Evolutionary conservation across 1,140 invertebrate genomes (phyloP).

Genomic region (Uloborus diversus): DNA sequence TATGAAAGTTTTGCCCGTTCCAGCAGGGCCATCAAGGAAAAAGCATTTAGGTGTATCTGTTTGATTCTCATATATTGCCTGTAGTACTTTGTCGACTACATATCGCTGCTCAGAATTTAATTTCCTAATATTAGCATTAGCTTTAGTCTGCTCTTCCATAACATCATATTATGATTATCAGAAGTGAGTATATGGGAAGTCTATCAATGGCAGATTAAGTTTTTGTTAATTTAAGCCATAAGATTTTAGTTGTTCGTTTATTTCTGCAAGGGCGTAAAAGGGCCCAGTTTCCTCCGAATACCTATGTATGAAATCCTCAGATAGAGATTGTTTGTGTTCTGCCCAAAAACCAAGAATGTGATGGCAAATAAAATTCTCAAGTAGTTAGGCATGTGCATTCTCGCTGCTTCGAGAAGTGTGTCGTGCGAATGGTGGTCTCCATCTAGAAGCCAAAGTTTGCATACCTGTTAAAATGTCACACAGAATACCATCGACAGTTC

Average conservation of each 20-base stretch:
- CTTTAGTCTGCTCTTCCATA: slow-evolving; percentile 4
- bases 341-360: not conserved
- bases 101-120: not conserved
- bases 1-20: no score
- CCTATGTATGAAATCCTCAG: not conserved
- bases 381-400: no score
- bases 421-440: no score
- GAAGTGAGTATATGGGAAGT: not conserved
- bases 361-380: no score
- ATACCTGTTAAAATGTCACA: not conserved
- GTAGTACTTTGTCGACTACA: no score
- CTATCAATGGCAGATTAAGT: not conserved
- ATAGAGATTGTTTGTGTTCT: not conserved
- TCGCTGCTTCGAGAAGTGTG: no score
- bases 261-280: not conserved
- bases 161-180: not conserved
- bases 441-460: not conserved
- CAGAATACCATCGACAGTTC: slow-evolving; percentile 37
- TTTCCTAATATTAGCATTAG: slow-evolving; percentile 1
- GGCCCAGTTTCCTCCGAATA: not conserved
- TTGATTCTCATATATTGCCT: no score
- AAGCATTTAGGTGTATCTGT: no score
- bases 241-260: not conserved
- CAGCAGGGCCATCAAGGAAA: no score
- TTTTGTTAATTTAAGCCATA: not conserved